Conservation (phyloP, 1,140 invertebrate species). For the Streblospio benedicti region DNA sequence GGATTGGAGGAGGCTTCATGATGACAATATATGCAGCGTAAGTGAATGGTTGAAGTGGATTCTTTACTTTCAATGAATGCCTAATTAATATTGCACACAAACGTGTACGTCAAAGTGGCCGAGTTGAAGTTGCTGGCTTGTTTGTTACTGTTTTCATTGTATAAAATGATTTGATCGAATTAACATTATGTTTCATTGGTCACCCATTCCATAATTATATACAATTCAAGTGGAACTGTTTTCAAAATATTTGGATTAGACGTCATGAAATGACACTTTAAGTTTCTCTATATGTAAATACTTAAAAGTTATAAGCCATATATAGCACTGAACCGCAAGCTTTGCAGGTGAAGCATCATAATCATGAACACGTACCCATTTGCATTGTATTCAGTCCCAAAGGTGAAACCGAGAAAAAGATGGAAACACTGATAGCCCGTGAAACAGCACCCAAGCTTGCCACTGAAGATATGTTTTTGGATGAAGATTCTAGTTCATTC, state of each 20-base stretch:
- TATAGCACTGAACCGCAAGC: neutral
- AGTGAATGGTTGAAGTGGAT: neutral
- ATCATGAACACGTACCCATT: too few species aligned
- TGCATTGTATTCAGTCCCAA: slow-evolving; percentile 8
- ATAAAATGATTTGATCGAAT: neutral
- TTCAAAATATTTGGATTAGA: too few species aligned
- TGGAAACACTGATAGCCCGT: slow-evolving; percentile 20
- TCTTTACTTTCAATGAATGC: neutral
- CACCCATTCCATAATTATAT: too few species aligned
- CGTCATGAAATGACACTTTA: too few species aligned
- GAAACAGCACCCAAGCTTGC: slow-evolving; percentile 36
- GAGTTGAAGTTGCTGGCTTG: neutral
- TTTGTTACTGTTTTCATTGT: neutral
- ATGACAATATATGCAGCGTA: slow-evolving; percentile 65
- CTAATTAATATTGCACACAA: neutral
- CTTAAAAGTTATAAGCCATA: neutral
- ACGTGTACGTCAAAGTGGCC: neutral
- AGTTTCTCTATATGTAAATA: neutral
- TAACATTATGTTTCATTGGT: too few species aligned
- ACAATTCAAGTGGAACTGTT: too few species aligned
- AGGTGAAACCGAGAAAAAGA: neutral
- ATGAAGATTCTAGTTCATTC: too few species aligned
- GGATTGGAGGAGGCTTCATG: slow-evolving; percentile 75
- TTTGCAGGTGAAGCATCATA: neutral
- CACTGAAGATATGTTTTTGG: slow-evolving; percentile 33